phyloP scores from a whole-genome alignment of 2,888 invertebrate genomes.

The Odontomyia ornata region DNA sequence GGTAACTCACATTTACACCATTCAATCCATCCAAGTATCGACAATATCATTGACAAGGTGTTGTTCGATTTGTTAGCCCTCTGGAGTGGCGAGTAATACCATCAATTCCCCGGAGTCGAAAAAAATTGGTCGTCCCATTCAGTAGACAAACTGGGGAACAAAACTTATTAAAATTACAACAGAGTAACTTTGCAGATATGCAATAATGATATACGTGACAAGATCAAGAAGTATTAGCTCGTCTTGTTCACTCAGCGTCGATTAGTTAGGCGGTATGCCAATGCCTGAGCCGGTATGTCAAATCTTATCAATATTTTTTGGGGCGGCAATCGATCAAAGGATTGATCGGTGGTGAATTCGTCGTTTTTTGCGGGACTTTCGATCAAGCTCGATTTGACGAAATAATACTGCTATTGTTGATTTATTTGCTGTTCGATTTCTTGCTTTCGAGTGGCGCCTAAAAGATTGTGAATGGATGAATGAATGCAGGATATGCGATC shows the following conservation, averaged over 20 bases:
- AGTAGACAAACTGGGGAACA: constrained; percentile 16
- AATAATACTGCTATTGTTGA: constrained; percentile 25
- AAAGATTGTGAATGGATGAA: constrained; percentile 1
- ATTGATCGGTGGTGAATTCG: neutral
- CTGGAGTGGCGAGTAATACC: neutral
- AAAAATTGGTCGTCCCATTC: neutral
- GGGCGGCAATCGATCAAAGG: constrained; percentile 28
- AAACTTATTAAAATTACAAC: constrained; percentile 49
- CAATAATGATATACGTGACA: constrained; percentile 50
- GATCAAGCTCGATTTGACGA: neutral
- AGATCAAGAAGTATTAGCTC: constrained; percentile 38
- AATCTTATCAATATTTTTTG: constrained; percentile 26
- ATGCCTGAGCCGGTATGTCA: constrained; percentile 5
- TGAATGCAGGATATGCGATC: neutral
- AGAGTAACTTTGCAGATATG: constrained; percentile 46
- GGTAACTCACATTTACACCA: neutral
- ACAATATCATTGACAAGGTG: constrained; percentile 20
- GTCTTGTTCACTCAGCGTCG: neutral
- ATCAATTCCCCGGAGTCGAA: neutral
- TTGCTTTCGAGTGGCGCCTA: constrained; percentile 19
- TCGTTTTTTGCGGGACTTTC: no score
- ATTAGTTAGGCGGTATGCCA: neutral
- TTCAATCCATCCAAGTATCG: neutral
- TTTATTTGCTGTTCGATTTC: constrained; percentile 14
- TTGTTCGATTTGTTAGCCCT: constrained; percentile 15